Evolutionary conservation across 2,888 invertebrate genomes (phyloP), one percentile per base, ranked within the genome.

Genomic region (Epirrhoe tristata): DNA sequence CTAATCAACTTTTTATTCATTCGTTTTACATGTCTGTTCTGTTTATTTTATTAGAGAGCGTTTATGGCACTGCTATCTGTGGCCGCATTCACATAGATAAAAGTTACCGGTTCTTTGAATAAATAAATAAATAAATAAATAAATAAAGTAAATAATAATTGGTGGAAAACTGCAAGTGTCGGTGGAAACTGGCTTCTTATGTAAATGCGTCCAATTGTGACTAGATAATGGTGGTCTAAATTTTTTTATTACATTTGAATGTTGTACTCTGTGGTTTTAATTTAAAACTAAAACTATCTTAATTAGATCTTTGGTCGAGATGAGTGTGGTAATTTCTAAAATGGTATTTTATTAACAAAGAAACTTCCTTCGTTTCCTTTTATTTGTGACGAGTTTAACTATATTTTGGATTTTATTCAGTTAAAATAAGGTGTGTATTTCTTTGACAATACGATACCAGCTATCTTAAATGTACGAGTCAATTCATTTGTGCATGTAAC

Each of bases 231-330:
- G 81, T 82, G 82, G 81, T 82, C 74, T 10, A 72, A 72, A 70
- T 72, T 77, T 76, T 67, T 64, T 73, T 62, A 68, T 82, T 81
- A 77, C 76, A 76, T 73, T 58, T 77, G 77, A 77, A 74, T 72
- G 75, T 76, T 78, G 76, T 78, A 74, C 76, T 71, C 59, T 76
- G 74, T 81, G 78, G 78, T 74, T 76, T 24, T 78, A 71, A 73
- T 70, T 78, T 80, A 58, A 67, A 77, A 77, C 75, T 82, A 81
- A 77, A 80, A 62, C 84, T 87, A 88, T 73, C 73, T 74, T 82
- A 87, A 81, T 84, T 84, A 80, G 73, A 86, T 93, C 92, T 93
- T 93, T 93, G 92, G 92, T 93, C 89, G 82, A 79, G 78, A 81
- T 68, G 87, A 89, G 88, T 89, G 88, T 88, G 89, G 85, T 82